Evolutionary conservation across 92 coral and sea anemone genomes (phyloP).

Genomic region (Phenganax subtilis): DNA sequence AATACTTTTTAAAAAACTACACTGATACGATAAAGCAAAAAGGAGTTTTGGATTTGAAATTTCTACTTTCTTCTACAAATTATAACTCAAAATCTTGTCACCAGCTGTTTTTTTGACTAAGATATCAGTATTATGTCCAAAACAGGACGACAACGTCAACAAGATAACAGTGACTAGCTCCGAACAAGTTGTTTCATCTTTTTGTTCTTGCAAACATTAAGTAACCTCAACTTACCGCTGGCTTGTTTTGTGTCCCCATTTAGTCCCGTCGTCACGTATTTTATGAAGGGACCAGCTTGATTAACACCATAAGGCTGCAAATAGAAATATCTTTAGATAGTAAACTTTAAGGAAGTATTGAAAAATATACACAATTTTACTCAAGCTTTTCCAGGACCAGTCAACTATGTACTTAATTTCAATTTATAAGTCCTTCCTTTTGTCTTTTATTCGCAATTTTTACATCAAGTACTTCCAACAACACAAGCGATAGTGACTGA

Average conservation of each 20-base stretch:
- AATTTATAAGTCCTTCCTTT: no score
- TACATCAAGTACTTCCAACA: no score
- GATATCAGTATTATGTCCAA: neutral
- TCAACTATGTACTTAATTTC: no score
- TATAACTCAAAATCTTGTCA: neutral
- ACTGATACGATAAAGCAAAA: neutral
- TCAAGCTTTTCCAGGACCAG: no score
- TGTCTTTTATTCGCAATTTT: no score
- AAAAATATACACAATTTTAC: neutral
- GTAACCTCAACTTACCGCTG: conserved; percentile 55
- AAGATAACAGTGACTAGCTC: neutral
- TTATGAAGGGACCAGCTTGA: conserved; percentile 72
- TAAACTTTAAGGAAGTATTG: neutral
- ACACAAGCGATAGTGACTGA: neutral
- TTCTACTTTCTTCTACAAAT: neutral
- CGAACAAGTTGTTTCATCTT: no score
- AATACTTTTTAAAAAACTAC: neutral
- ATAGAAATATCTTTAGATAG: neutral
- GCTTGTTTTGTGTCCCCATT: conserved; percentile 69
- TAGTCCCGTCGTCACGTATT: conserved; percentile 74
- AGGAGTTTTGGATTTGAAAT: neutral
- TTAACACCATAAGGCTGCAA: conserved; percentile 81
- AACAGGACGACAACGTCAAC: neutral
- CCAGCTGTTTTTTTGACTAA: neutral
- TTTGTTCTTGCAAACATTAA: no score